These are phyloP conservation scores for Platanista minor DNA, from an alignment of 2,113 vertebrate species.

Conservation along the genomic window DNA sequence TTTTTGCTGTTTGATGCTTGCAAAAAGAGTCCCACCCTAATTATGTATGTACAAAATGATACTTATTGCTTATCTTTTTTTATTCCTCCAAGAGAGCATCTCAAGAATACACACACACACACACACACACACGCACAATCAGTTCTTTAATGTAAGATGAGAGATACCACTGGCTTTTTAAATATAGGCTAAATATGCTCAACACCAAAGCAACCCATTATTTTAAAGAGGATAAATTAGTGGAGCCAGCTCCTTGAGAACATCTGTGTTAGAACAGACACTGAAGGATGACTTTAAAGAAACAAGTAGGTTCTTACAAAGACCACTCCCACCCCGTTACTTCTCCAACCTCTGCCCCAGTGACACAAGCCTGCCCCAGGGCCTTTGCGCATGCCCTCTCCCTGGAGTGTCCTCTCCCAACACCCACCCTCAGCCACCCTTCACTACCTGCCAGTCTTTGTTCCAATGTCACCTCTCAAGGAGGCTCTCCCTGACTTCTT, in stretches of 20 bases:
- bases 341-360: not conserved
- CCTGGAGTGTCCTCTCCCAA: not conserved
- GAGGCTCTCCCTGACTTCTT: not conserved
- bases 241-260: not conserved
- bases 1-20: not conserved
- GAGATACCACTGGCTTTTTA: slow-evolving; percentile 50
- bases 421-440: not conserved
- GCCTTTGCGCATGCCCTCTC: not conserved
- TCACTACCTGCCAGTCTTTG: not conserved
- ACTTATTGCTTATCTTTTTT: not conserved
- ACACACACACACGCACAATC: not conserved
- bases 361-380: not conserved
- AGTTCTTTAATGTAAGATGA: not conserved
- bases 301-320: not conserved
- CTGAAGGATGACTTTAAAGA: not conserved
- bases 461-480: not conserved
- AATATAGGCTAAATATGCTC: slow-evolving; percentile 6
- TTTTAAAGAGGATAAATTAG: not conserved
- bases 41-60: slow-evolving; percentile 46
- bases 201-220: not conserved
- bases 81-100: not conserved
- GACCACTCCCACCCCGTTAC: not conserved
- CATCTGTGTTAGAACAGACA: not conserved
- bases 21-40: not conserved
- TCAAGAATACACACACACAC: not conserved